These are phyloP conservation scores for Amblyornis subalaris DNA, from an alignment of 2,113 vertebrate species.

Conservation along the genomic window DNA sequence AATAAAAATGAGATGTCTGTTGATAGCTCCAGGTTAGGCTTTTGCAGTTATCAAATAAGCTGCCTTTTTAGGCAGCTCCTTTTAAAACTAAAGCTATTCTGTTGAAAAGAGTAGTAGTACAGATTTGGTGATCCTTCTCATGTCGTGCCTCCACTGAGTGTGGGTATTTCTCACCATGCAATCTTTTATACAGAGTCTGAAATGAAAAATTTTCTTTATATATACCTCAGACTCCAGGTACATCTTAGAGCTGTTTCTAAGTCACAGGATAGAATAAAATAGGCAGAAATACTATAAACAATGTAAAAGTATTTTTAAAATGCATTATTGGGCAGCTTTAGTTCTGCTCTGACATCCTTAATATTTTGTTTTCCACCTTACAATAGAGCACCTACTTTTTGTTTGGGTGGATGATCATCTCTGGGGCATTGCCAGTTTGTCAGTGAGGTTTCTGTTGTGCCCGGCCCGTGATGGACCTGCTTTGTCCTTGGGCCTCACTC, in stretches of 20 bases:
- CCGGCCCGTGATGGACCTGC: background rate
- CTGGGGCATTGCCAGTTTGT: background rate
- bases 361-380: background rate
- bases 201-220: background rate
- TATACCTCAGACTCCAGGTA: background rate
- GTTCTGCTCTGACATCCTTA: background rate
- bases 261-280: background rate
- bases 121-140: background rate
- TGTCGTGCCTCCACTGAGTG: background rate
- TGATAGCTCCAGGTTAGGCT: background rate
- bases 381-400: background rate
- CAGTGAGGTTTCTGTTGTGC: fast-evolving
- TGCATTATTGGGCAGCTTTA: background rate
- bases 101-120: background rate
- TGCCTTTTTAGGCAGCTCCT: background rate
- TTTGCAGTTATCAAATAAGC: background rate
- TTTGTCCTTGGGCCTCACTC: fast-evolving
- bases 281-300: background rate
- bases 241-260: background rate
- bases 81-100: background rate
- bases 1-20: background rate
- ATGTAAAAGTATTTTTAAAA: background rate
- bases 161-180: background rate
- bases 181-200: background rate
- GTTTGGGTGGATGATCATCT: background rate